Percentiles rank a stretch among this genome's conserved stretches.
phyloP scores from a whole-genome alignment of 92 coral and sea anemone species.

The Heliopora coerulea region DNA sequence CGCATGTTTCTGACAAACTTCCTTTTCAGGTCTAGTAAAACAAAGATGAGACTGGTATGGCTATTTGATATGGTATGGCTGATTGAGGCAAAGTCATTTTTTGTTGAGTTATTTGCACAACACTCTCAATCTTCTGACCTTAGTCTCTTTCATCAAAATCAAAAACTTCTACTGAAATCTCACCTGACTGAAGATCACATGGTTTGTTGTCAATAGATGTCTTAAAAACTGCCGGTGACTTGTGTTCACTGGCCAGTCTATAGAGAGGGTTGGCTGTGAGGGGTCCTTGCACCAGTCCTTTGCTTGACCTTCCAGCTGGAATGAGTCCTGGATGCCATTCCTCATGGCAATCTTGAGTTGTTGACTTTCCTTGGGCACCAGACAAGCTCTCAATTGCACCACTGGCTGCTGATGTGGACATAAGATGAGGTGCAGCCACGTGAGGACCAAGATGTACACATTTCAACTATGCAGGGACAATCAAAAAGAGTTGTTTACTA shows the following conservation, averaged over 20 bases:
- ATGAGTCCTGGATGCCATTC: background rate
- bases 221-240: conserved; percentile 18
- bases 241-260: conserved; percentile 10
- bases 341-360: background rate
- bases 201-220: conserved; percentile 30
- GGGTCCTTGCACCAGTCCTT: background rate
- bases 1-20: conserved; percentile 70
- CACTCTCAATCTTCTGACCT: no score
- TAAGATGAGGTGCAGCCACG: background rate
- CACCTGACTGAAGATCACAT: conserved; percentile 19
- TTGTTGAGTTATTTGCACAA: background rate
- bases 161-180: no score
- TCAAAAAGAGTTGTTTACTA: no score
- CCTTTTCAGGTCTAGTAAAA: conserved; percentile 39
- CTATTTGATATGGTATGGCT: no score
- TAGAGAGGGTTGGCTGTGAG: background rate
- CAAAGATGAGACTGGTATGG: background rate
- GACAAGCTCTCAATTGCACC: conserved; percentile 8
- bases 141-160: no score
- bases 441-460: conserved; percentile 1
- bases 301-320: background rate
- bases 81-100: no score
- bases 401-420: background rate
- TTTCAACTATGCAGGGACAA: conserved; percentile 4
- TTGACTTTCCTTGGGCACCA: background rate